Base-by-base conservation (phyloP, 2,797 vertebrate species). In the Peromyscus melanophrys region DNA sequence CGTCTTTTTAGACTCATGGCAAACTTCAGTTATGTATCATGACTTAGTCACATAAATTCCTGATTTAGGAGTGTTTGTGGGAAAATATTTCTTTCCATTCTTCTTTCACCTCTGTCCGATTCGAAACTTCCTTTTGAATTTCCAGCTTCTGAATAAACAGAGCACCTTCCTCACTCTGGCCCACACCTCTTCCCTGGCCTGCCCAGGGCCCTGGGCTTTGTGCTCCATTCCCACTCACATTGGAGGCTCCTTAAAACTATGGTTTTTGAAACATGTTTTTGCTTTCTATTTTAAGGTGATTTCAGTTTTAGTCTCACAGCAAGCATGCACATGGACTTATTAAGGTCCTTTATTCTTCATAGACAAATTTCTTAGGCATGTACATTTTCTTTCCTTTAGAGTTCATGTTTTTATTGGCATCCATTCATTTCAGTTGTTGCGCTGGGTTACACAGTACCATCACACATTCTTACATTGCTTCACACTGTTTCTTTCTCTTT, bases 61-160 rank as follows among this genome's bases (percentile, higher is more conserved):
- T 97, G 91, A 67, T 93, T 77, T 96, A 97, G 97, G 95, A 98
- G 97, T 97, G 98, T 97, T 98, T 96, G 95, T 97, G 96, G 97
- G 96, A 97, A 97, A 97, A 97, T 96, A 96, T 96, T 97, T 94
- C 40, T 95, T 81, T 94, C 55, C 31, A 29, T 93, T 85, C 82
- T 75, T 89, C 86, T 88, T 96, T 90, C 67, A 91, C 23, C 84
- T 96, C 71, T 93, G 76, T 83, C 57, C 92, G 57, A 86, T 76
- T 92, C 93, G 89, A 97, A 93, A 84, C 29, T 95, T 86, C 13
- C 69, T 96, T 95, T 96, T 63, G 46, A 77, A 91, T 88, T 77
- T 55, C 59, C 61, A 96, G 27, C 29, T 73, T 96, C 27, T 89
- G 88, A 52, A 67, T 11, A 92, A 71, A 52, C 23, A 83, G 84